Conservation (phyloP, 2,888 invertebrate species). For the Crepidodera aurea region DNA sequence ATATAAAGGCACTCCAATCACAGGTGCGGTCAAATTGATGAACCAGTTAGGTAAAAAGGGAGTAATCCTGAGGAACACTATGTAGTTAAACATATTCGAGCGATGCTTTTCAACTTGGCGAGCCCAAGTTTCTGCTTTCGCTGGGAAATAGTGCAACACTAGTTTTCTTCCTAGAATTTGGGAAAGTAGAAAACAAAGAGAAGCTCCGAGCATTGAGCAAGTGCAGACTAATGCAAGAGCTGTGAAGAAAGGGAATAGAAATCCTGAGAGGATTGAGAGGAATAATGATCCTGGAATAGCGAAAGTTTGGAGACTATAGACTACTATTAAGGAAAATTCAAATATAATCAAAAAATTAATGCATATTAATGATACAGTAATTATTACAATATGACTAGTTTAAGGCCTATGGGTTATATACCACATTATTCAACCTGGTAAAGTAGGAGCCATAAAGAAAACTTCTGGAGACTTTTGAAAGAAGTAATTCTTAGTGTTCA, state of each 20-base stretch:
- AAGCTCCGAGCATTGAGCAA: slow-evolving; percentile 96
- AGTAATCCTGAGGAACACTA: slow-evolving; percentile 95
- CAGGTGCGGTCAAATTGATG: slow-evolving; percentile 95
- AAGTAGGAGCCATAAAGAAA: too few relatives aligned
- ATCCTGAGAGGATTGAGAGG: slow-evolving; percentile 95
- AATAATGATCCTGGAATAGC: slow-evolving; percentile 99
- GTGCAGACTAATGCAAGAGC: slow-evolving; percentile 89
- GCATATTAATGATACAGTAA: neutral
- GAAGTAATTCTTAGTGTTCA: too few relatives aligned
- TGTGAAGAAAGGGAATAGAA: slow-evolving; percentile 91
- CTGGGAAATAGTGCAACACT: slow-evolving; percentile 78
- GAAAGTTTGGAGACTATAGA: slow-evolving; percentile 95
- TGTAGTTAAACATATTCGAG: slow-evolving; percentile 92
- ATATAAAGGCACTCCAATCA: slow-evolving; percentile 91
- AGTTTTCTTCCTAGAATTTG: slow-evolving; percentile 87
- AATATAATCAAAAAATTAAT: too few relatives aligned
- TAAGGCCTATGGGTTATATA: neutral
- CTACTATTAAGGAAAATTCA: slow-evolving; percentile 56
- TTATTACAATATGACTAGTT: neutral
- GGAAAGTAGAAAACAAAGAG: slow-evolving; percentile 93
- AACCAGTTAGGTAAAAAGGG: slow-evolving; percentile 99
- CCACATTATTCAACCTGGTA: too few relatives aligned
- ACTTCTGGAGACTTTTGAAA: too few relatives aligned
- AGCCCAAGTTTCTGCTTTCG: slow-evolving; percentile 86
- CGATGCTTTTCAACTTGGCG: slow-evolving; percentile 83